These are phyloP conservation scores for Coregonus sp. DNA, from an alignment of 2,797 vertebrate genomes.

Conservation along the genomic window DNA sequence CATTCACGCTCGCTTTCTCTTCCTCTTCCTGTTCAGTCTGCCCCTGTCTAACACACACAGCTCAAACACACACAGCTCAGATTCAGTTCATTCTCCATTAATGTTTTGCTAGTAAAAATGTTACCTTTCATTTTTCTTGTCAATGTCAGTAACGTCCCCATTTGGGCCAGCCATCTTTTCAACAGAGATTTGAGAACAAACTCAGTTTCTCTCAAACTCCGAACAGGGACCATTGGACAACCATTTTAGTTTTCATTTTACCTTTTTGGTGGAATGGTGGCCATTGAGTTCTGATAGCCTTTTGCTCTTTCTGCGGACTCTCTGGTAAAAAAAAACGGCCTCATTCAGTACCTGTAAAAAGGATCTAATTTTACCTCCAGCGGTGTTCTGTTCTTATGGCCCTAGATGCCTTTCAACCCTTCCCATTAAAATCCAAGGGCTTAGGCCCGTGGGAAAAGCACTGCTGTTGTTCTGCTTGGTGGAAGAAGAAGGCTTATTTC, in stretches of 20 bases:
- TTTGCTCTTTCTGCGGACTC: slow-evolving; percentile 41
- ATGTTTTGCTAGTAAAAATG: background rate
- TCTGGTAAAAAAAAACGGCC: slow-evolving; percentile 45
- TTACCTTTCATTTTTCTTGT: background rate
- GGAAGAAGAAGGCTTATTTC: slow-evolving; percentile 47
- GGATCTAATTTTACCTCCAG: slow-evolving; percentile 37
- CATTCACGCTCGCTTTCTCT: slow-evolving; percentile 10
- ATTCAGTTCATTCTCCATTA: slow-evolving; percentile 40
- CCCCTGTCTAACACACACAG: slow-evolving; percentile 14
- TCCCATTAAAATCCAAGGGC: slow-evolving; percentile 51
- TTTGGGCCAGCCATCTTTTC: background rate
- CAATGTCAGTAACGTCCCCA: background rate
- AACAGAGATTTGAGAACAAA: background rate
- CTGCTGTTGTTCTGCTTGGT: slow-evolving; percentile 40
- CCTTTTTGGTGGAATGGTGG: slow-evolving; percentile 31
- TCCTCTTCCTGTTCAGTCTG: slow-evolving; percentile 22
- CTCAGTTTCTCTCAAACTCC: slow-evolving; percentile 2
- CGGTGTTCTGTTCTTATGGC: slow-evolving; percentile 50
- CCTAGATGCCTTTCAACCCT: slow-evolving; percentile 46
- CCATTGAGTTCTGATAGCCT: slow-evolving; percentile 29
- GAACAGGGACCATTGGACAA: slow-evolving; percentile 21
- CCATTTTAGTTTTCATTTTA: slow-evolving; percentile 32
- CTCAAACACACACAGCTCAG: slow-evolving; percentile 38
- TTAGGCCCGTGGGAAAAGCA: slow-evolving; percentile 26
- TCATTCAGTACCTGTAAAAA: slow-evolving; percentile 46